These are phyloP conservation scores for Euplexia lucipara DNA, from an alignment of 2,888 invertebrate species.

Conservation along the genomic window DNA sequence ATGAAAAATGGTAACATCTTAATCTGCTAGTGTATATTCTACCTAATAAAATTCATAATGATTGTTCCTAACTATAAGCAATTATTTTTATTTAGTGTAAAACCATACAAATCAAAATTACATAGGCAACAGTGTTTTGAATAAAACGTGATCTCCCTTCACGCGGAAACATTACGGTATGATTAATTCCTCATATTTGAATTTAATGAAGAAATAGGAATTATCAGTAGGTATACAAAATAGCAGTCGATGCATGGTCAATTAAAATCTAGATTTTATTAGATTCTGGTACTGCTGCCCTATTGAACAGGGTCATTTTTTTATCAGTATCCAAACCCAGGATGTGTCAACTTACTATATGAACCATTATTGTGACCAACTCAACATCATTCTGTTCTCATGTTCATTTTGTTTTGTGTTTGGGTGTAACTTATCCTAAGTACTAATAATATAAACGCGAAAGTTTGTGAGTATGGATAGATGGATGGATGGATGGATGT, in stretches of 20 bases:
- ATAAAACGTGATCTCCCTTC: constrained; percentile 30
- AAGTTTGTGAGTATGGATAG: too few species aligned
- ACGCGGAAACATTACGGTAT: constrained; percentile 28
- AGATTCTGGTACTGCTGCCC: neutral
- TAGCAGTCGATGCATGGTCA: neutral
- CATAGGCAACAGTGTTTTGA: constrained; percentile 18
- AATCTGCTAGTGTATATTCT: neutral
- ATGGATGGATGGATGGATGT: too few species aligned
- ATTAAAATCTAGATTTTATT: neutral
- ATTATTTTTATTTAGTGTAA: constrained; percentile 8
- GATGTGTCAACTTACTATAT: too few species aligned
- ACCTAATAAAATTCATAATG: neutral
- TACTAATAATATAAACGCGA: too few species aligned
- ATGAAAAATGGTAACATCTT: constrained; percentile 4
- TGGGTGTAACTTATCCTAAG: too few species aligned
- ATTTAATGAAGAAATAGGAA: constrained; percentile 15
- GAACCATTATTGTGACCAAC: too few species aligned
- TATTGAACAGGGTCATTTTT: too few species aligned
- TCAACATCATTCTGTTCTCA: too few species aligned
- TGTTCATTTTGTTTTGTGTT: too few species aligned
- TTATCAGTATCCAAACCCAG: too few species aligned
- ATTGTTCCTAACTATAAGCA: constrained; percentile 1
- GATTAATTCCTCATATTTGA: constrained; percentile 13
- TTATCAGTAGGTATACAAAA: neutral
- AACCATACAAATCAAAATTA: constrained; percentile 15